These are phyloP conservation scores for Haliclona indistincta DNA, from an alignment of 37 sponge, comb jelly and placozoan species.

Conservation along the genomic window DNA sequence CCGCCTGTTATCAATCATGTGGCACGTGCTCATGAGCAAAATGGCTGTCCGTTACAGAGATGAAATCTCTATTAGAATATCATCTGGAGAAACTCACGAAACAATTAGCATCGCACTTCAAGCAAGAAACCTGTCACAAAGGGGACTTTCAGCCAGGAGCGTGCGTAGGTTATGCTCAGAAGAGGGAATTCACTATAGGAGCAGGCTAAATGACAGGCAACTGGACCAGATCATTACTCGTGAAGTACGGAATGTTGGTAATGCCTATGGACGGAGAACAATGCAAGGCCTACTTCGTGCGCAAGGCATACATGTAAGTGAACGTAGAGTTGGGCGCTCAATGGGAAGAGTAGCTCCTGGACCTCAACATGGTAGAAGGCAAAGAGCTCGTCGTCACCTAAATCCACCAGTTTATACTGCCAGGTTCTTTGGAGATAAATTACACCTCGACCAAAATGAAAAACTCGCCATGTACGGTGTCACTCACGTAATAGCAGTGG, in stretches of 20 bases:
- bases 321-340: conserved; percentile 7
- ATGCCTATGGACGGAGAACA: conserved; percentile 27
- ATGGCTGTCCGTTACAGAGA: conserved; percentile 7
- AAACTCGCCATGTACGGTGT: conserved; percentile 52
- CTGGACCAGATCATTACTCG: conserved; percentile 8
- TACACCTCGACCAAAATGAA: conserved; percentile 40
- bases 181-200: conserved; percentile 7
- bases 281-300: conserved; percentile 28
- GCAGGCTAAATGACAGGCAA: conserved; percentile 12
- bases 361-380: conserved; percentile 16
- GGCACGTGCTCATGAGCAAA: too few species aligned
- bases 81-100: conserved; percentile 14
- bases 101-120: conserved; percentile 6
- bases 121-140: not conserved
- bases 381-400: conserved; percentile 2
- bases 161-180: conserved; percentile 25
- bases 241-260: not conserved
- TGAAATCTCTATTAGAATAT: conserved; percentile 1
- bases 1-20: too few species aligned
- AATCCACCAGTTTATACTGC: conserved; percentile 13
- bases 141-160: conserved; percentile 12
- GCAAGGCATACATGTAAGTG: conserved; percentile 21
- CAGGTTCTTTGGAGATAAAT: conserved; percentile 25
- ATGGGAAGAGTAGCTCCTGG: conserved; percentile 23
- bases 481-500: conserved; percentile 25